Percentiles rank a stretch among this genome's conserved stretches.
These are phyloP conservation scores for Arenicola marina DNA, from an alignment of 2,888 invertebrate species.

Conservation along the genomic window DNA sequence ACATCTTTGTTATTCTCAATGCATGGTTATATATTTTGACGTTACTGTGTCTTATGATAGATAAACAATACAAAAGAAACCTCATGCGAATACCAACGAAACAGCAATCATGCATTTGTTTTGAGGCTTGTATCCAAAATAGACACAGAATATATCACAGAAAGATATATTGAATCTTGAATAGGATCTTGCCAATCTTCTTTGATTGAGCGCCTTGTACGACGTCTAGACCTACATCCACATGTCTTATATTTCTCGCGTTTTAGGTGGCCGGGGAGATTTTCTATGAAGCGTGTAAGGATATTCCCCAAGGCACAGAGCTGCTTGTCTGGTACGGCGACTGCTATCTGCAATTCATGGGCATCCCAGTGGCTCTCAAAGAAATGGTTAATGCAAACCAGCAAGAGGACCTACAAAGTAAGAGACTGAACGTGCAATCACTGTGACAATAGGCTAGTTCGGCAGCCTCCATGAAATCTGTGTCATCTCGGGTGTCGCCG, in stretches of 20 bases:
- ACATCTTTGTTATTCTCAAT: no score
- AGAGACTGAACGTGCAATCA: constrained; percentile 16
- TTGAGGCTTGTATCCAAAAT: no score
- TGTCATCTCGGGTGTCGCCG: background rate
- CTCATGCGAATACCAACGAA: no score
- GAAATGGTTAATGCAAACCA: constrained; percentile 44
- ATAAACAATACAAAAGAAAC: no score
- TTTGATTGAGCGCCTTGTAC: no score
- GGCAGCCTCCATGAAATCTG: background rate
- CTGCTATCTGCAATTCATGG: constrained; percentile 60
- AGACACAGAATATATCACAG: no score
- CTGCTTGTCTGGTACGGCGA: constrained; percentile 62
- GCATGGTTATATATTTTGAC: no score
- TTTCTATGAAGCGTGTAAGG: constrained; percentile 59
- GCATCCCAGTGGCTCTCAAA: constrained; percentile 59
- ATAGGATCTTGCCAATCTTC: no score
- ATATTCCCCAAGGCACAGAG: constrained; percentile 52
- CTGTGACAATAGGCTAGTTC: constrained; percentile 6
- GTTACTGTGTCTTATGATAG: no score
- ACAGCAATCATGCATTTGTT: no score
- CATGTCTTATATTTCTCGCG: background rate
- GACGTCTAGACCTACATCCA: no score
- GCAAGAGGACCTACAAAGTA: constrained; percentile 1
- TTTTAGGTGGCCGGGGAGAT: constrained; percentile 47
- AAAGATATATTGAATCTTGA: no score